Base-by-base conservation (phyloP, 2,797 vertebrate genomes). In the Spondyliosoma cantharus region DNA sequence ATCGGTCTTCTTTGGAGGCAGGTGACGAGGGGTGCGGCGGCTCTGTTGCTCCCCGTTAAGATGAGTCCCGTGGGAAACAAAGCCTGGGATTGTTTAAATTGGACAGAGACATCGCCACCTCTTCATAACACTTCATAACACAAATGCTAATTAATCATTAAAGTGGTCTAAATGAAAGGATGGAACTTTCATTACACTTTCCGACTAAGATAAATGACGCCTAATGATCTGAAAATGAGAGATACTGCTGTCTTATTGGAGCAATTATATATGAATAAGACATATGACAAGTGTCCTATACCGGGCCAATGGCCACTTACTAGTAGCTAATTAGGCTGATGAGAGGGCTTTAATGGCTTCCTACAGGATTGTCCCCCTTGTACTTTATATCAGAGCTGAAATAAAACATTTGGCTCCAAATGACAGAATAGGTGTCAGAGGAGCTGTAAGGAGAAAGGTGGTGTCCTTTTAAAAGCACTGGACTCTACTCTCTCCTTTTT, bases 231-330 rank as follows among this genome's bases (percentile, higher is more conserved):
- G 82, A 83, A 86, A 91, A 92, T 87, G 86, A 90, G 85, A 70
- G 81, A 87, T 90, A 89, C 78, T 73, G 48, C 62, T 52, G 84
- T 81, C 86, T 74, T 76, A 82, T 86, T 77, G 79, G 76, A 74
- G 80, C 83, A 89, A 91, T 93, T 93, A 91, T 80, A 84, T 76
- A 81, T 84, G 89, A 90, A 86, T 78, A 89, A 92, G 92, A 92
- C 67, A 81, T 79, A 87, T 87, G 87, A 82, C 83, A 74, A 88
- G 87, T 90, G 87, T 87, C 78, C 78, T 72, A 72, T 86, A 74
- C 66, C 25, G 64, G 84, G 79, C 89, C 84, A 89, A 74, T 79
- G 81, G 78, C 86, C 87, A 92, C 89, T 93, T 91, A 89, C 81
- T 61, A 75, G 63, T 56, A 80, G 80, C 83, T 94, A 92, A 94